Evolutionary conservation across 2,888 invertebrate species (phyloP).

Genomic region (Andrena trimmerana): DNA sequence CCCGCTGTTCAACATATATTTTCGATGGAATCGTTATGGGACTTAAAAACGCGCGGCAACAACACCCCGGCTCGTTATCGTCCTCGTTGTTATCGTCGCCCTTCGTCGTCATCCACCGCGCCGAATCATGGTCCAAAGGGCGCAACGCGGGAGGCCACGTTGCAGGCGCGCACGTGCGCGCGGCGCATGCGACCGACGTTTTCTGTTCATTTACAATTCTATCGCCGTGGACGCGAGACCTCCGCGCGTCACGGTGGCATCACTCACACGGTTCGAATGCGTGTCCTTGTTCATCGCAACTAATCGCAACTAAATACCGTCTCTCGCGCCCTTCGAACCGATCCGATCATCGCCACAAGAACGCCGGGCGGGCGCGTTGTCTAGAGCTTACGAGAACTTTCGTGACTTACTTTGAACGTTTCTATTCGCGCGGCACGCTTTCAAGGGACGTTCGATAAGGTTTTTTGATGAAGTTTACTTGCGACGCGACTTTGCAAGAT

Average conservation of each 20-base stretch:
- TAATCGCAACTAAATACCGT: neutral
- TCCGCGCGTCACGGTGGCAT: conserved; percentile 41
- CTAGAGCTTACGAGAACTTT: conserved; percentile 20
- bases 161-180: conserved; percentile 3
- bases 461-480: conserved; percentile 30
- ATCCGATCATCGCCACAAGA: conserved; percentile 35
- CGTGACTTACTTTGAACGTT: conserved; percentile 7
- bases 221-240: conserved; percentile 50
- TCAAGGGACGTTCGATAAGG: neutral
- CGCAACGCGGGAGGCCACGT: conserved; percentile 69
- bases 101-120: conserved; percentile 50
- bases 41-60: conserved; percentile 7
- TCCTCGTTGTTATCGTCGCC: conserved; percentile 55
- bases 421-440: neutral
- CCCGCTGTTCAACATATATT: neutral
- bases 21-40: conserved; percentile 24
- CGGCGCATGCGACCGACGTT: conserved; percentile 16
- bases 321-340: conserved; percentile 32
- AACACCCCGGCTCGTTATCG: conserved; percentile 27
- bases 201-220: conserved; percentile 47
- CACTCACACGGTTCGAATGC: conserved; percentile 57
- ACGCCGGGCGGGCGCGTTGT: neutral
- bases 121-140: conserved; percentile 66
- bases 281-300: conserved; percentile 36
- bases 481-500: conserved; percentile 12